These are phyloP conservation scores for Neoarius graeffei DNA, from an alignment of 2,113 vertebrate species.

Conservation along the genomic window DNA sequence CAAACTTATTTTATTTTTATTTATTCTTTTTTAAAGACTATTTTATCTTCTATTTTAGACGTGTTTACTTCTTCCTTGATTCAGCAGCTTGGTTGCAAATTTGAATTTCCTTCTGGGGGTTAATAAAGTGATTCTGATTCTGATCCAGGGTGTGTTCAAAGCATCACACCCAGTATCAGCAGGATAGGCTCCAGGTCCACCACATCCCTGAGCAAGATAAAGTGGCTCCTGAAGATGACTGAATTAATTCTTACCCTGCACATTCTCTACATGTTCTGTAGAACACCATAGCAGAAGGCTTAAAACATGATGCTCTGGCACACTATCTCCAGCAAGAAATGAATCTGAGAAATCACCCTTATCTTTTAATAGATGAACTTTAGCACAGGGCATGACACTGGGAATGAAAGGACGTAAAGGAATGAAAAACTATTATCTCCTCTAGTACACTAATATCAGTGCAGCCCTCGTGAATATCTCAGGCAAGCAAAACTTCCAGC, in stretches of 20 bases:
- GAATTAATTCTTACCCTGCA: background rate
- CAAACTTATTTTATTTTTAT: no score
- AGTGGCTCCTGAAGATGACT: background rate
- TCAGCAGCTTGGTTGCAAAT: no score
- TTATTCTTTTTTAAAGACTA: no score
- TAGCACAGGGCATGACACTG: background rate
- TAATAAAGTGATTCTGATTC: no score
- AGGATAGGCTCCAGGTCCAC: background rate
- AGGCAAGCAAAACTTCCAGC: background rate
- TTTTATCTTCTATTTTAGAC: no score
- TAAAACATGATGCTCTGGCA: background rate
- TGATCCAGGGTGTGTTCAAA: background rate
- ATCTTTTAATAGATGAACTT: background rate
- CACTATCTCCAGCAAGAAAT: background rate
- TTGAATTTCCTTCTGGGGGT: no score
- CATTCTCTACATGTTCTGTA: background rate
- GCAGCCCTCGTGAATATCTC: background rate
- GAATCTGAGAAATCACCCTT: background rate
- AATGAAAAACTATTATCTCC: background rate
- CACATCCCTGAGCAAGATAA: background rate
- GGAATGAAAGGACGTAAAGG: background rate
- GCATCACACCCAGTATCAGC: background rate
- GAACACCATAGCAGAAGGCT: background rate
- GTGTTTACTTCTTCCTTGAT: no score
- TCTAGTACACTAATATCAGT: background rate